A percentile compares a stretch with the other conserved stretches of the same genome.
phyloP scores from a whole-genome alignment of 1,140 invertebrate species.

The Colletes gigas region DNA sequence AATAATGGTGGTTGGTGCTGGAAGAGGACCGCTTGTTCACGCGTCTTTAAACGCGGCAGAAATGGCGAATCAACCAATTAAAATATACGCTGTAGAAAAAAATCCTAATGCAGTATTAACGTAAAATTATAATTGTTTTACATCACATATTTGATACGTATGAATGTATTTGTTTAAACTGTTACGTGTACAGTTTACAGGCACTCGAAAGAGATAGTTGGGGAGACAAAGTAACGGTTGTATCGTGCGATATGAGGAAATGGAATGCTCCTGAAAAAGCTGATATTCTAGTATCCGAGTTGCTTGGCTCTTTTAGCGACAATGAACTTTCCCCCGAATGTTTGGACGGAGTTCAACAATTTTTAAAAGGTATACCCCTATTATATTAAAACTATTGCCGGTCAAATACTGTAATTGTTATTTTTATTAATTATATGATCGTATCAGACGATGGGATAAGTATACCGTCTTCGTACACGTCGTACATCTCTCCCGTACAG shows the following conservation, averaged over 20 bases:
- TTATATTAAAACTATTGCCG: constrained; percentile 20
- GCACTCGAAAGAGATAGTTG: constrained; percentile 91
- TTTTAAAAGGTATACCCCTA: constrained; percentile 87
- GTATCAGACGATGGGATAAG: constrained; percentile 90
- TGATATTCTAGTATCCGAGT: constrained; percentile 98
- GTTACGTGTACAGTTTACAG: constrained; percentile 82
- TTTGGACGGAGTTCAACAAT: constrained; percentile 95
- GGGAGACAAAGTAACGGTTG: constrained; percentile 88
- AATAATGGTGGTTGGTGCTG: constrained; percentile 97
- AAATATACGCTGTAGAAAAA: constrained; percentile 98
- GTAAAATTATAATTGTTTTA: constrained; percentile 71
- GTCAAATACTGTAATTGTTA: constrained; percentile 9
- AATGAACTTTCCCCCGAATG: constrained; percentile 99
- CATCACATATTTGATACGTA: not conserved
- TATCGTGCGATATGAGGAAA: constrained; percentile 95
- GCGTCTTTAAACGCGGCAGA: constrained; percentile 91
- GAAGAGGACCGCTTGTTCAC: constrained; percentile 95
- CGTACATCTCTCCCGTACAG: constrained; percentile 93
- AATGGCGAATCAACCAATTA: constrained; percentile 83
- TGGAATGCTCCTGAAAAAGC: constrained; percentile 91
- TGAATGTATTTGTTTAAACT: constrained; percentile 22
- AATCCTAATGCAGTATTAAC: constrained; percentile 98
- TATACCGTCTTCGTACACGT: constrained; percentile 95
- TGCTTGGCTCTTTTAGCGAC: constrained; percentile 98
- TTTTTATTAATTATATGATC: constrained; percentile 2